A percentile compares a stretch with the other conserved stretches of the same genome.
These are phyloP conservation scores for Zalophus californianus DNA, from an alignment of 2,797 vertebrate genomes.

Conservation along the genomic window DNA sequence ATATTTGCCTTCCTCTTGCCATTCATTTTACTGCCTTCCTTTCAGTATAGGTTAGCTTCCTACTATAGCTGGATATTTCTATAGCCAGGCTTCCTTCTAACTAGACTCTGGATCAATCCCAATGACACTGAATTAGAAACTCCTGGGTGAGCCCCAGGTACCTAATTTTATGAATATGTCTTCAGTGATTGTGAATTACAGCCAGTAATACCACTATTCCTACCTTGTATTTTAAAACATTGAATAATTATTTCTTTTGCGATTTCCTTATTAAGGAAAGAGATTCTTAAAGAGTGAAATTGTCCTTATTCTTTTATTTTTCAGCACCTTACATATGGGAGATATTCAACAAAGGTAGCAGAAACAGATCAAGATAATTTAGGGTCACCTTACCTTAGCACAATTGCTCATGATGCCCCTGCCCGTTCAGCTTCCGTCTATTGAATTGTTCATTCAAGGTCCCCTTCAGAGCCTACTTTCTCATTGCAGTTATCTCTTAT, in stretches of 20 bases:
- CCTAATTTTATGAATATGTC: not conserved
- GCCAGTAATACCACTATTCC: not conserved
- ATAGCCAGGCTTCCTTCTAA: not conserved
- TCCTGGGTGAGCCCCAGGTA: not conserved
- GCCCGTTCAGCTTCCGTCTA: not conserved
- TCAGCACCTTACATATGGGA: not conserved
- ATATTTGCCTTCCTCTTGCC: not conserved
- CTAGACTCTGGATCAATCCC: not conserved
- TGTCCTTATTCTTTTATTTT: not conserved
- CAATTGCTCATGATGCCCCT: not conserved
- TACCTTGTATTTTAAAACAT: not conserved
- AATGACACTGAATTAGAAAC: not conserved
- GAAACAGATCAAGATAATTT: not conserved
- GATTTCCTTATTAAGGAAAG: not conserved
- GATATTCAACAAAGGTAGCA: not conserved
- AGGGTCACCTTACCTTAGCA: not conserved
- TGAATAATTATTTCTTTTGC: constrained; percentile 20
- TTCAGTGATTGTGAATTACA: not conserved
- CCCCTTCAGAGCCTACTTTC: not conserved
- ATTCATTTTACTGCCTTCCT: not conserved
- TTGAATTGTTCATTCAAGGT: not conserved
- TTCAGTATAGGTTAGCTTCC: not conserved
- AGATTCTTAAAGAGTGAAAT: not conserved
- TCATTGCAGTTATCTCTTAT: not conserved
- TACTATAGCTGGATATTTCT: not conserved